Conservation (phyloP, 2,797 vertebrate genomes). For the Gymnothorax javanicus region DNA sequence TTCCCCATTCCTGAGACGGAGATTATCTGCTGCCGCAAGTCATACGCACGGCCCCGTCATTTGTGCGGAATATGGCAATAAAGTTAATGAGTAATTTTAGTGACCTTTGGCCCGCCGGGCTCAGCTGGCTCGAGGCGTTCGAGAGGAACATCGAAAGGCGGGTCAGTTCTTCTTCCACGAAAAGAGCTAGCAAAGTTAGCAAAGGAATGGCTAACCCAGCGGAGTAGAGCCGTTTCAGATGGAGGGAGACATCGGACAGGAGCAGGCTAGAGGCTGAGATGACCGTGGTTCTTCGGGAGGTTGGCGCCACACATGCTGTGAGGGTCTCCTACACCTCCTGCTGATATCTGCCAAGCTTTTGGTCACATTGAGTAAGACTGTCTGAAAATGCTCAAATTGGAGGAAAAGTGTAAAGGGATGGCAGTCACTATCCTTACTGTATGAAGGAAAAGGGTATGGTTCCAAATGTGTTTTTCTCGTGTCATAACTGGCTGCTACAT, state of each 20-base stretch:
- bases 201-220: conserved; percentile 19
- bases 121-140: conserved; percentile 59
- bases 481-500: conserved; percentile 44
- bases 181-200: conserved; percentile 11
- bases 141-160: conserved; percentile 23
- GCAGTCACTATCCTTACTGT: background rate
- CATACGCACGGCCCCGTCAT: conserved; percentile 57
- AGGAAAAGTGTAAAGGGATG: background rate
- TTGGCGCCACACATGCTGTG: conserved; percentile 52
- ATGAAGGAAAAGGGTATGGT: background rate
- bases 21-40: background rate
- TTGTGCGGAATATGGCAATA: conserved; percentile 54
- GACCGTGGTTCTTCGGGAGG: conserved; percentile 82
- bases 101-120: conserved; percentile 74
- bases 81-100: conserved; percentile 75
- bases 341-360: background rate
- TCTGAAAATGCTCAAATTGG: background rate
- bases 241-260: conserved; percentile 42
- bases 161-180: background rate
- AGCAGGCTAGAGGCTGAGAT: conserved; percentile 52
- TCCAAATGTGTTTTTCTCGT: background rate
- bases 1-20: background rate
- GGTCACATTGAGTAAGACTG: background rate
- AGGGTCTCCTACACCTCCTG: background rate
- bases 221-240: conserved; percentile 34